Evolutionary conservation across 2,113 vertebrate genomes (phyloP).

Genomic region (Lasiurus cinereus): DNA sequence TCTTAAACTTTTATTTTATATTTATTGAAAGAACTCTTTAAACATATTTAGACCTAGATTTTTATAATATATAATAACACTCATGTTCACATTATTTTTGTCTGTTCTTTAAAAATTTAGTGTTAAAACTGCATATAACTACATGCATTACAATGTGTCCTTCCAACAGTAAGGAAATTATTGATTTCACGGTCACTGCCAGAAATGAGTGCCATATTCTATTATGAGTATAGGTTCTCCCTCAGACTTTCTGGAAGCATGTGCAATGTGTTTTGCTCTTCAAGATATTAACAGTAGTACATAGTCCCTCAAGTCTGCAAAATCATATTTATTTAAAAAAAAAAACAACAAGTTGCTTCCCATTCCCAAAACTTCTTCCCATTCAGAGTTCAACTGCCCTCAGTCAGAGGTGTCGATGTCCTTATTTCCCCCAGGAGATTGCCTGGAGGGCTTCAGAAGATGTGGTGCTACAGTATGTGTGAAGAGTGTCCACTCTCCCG

Average conservation of each 20-base stretch:
- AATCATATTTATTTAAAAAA: slow-evolving; percentile 15
- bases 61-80: background rate
- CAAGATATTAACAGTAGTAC: slow-evolving; percentile 90
- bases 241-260: slow-evolving; percentile 89
- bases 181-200: slow-evolving; percentile 85
- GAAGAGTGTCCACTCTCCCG: background rate
- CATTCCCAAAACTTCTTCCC: background rate
- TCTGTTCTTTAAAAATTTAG: slow-evolving; percentile 89
- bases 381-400: background rate
- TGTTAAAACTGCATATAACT: slow-evolving; percentile 91
- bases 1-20: slow-evolving; percentile 1
- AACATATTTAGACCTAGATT: background rate
- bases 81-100: slow-evolving; percentile 78
- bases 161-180: slow-evolving; percentile 87
- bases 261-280: slow-evolving; percentile 88
- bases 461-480: background rate
- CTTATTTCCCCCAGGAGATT: background rate
- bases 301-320: slow-evolving; percentile 89
- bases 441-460: background rate
- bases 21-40: background rate
- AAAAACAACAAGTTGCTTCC: slow-evolving; percentile 1
- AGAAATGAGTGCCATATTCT: slow-evolving; percentile 87
- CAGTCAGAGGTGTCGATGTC: background rate
- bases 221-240: slow-evolving; percentile 87
- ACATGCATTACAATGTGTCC: slow-evolving; percentile 87